These are phyloP conservation scores for Drosophila equinoxialis DNA, from an alignment of 1,140 invertebrate genomes.

Conservation along the genomic window DNA sequence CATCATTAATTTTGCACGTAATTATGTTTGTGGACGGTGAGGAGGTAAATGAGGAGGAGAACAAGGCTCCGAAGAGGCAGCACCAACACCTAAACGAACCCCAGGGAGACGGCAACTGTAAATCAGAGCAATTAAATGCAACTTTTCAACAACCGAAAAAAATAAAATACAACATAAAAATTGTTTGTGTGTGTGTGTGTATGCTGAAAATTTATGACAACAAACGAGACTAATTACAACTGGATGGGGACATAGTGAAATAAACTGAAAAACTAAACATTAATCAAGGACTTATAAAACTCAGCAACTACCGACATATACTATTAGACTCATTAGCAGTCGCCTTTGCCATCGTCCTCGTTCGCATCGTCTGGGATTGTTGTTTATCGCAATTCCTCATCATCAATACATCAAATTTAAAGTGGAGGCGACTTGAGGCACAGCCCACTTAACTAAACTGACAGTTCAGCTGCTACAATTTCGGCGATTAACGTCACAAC, in stretches of 20 bases:
- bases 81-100: slow-evolving; percentile 26
- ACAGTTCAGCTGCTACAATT: slow-evolving; percentile 81
- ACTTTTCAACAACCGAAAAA: slow-evolving; percentile 70
- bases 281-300: slow-evolving; percentile 62
- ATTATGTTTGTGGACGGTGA: slow-evolving; percentile 40
- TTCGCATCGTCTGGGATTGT: background rate
- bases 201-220: slow-evolving; percentile 67
- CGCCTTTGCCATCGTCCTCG: background rate
- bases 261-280: slow-evolving; percentile 50
- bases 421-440: slow-evolving; percentile 53
- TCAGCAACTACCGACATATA: background rate
- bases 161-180: background rate
- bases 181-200: slow-evolving; percentile 12
- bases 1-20: slow-evolving; percentile 73
- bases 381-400: slow-evolving; percentile 58
- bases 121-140: slow-evolving; percentile 78
- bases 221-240: slow-evolving; percentile 61
- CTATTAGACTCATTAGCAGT: slow-evolving; percentile 13
- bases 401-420: slow-evolving; percentile 61
- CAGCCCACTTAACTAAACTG: slow-evolving; percentile 75
- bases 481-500: slow-evolving; percentile 77
- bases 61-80: background rate
- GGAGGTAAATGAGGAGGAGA: slow-evolving; percentile 2
- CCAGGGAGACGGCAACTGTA: slow-evolving; percentile 48
- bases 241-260: slow-evolving; percentile 47